Base-by-base conservation (phyloP, 2,113 vertebrate genomes). In the Bufo gargarizans region DNA sequence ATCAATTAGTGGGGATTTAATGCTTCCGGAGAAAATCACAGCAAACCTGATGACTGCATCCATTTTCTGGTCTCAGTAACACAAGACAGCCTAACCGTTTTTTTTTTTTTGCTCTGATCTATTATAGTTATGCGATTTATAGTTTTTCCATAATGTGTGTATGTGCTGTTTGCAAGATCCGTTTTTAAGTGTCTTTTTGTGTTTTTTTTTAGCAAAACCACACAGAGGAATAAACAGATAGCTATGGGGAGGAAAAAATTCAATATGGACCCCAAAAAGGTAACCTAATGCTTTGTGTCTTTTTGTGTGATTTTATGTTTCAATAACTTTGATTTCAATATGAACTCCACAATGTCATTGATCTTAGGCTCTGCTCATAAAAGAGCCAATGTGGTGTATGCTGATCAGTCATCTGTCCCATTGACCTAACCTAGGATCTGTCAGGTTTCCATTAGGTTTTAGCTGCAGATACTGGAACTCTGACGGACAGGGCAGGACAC, bases 191-290 rank as follows among this genome's bases (percentile, higher is more conserved):
- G 84, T 81, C 82, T 86, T 72, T 45, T n/a, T 0, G 82, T 83
- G 76, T 87, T 88, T 74, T 47, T 19, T 0, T 0, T 86, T 86
- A 99, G 98, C 92, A 99, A 99, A 97, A 96, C 97, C 0, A 95
- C 96, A 22, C 98, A 99, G 93, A 97, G 97, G 91, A 99, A 98
- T 92, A 99, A 99, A 90, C 98, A 99, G 91, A 96, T 99, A 84
- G 97, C 98, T 43, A 99, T 99, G 96, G 98, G 98, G 85, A 96
- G 98, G 91, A 99, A 99, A 94, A 99, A 99, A 90, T 99, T 99
- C 94, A 99, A 99, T 93, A 99, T 99, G 98, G 98, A 99, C 89
- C 98, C 98, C 84, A 99, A 99, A 91, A 99, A 99, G 97, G 98
- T 99, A 92, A 55, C 11, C 1, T 22, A 67, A 13, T 72, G 2